phyloP scores from a whole-genome alignment of 1,140 invertebrate species.

The Oedothorax gibbosus region DNA sequence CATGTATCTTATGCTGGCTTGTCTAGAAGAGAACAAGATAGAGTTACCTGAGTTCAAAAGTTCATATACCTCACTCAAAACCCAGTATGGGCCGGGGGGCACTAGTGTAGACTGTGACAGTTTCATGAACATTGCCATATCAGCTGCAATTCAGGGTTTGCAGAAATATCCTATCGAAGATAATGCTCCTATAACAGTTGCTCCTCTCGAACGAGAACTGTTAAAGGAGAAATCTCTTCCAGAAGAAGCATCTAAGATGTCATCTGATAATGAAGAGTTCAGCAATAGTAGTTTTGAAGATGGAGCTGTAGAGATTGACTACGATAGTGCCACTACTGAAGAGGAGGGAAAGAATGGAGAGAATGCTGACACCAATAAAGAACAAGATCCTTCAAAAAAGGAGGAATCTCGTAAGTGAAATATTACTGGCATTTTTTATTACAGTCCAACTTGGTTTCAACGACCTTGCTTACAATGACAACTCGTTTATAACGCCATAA shows the following conservation, averaged over 20 bases:
- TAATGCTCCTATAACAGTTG: constrained; percentile 57
- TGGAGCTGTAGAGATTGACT: constrained; percentile 28
- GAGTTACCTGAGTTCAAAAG: constrained; percentile 72
- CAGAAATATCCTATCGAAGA: constrained; percentile 62
- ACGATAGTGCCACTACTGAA: constrained; percentile 42
- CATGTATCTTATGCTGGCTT: constrained; percentile 73
- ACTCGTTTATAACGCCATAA: no score
- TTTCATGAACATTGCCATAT: constrained; percentile 68
- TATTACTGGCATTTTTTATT: no score
- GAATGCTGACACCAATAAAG: not conserved
- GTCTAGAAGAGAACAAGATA: constrained; percentile 73
- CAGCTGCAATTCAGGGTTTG: constrained; percentile 68
- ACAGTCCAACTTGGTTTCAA: no score
- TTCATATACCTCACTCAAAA: constrained; percentile 71
- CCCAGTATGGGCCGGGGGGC: constrained; percentile 68
- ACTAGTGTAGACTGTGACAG: constrained; percentile 66
- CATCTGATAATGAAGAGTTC: constrained; percentile 43
- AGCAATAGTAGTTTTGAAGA: constrained; percentile 55
- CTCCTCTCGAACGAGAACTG: constrained; percentile 52
- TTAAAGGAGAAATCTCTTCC: constrained; percentile 37
- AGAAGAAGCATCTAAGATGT: constrained; percentile 19
- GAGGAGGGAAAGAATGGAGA: constrained; percentile 8
- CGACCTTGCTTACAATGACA: no score
- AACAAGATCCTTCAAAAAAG: constrained; percentile 25
- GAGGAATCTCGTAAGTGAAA: constrained; percentile 37